Base-by-base conservation (phyloP, 35 echinoderm and acorn worm species). In the Diadema setosum region DNA sequence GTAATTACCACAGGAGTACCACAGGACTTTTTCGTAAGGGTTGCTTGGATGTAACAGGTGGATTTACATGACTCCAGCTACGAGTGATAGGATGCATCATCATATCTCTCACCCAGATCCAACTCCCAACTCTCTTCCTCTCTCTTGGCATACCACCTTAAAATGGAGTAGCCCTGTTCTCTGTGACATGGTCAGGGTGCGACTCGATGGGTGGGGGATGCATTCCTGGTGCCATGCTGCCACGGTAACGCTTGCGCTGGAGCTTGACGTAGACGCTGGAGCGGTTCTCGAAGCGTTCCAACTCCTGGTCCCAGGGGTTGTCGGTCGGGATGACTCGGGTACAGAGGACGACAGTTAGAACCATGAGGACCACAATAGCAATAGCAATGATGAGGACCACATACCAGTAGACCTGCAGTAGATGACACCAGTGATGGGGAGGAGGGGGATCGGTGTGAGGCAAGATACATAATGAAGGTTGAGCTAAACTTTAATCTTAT, bases 231-330 rank as follows among this genome's bases (percentile, higher is more conserved):
- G 86, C 86, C 21, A 84, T 67, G 70, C 92, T 99, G 17, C 89
- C 89, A 24, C 92, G 75, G 73, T 92, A 82, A 16, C 82, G 89
- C 14, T 82, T 82, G n/a, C 64, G 67, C 55, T 83, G 91, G 0
- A 99, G 81, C 35, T 85, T 92, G 44, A 95, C 93, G 39, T 84
- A 75, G 65, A 48, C 48, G 36, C 90, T 80, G 45, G 89, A 85
- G 0, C 84, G 73, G 25, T 60, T 81, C 16, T 57, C 88, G 16
- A 86, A 81, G 21, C 84, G 20, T 25, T 80, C 89, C 25, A 90
- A 78, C 60, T 97, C 91, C 84, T 83, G 89, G 26, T 87, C 50
- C 87, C 84, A 93, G 2, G 96, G 96, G 63, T 99, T 99, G 76
- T 91, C 87, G 39, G 92, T 94, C 2, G 96, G 96, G 58, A 84